Conservation (phyloP, 1,140 invertebrate genomes). For the Lucilia sericata region DNA sequence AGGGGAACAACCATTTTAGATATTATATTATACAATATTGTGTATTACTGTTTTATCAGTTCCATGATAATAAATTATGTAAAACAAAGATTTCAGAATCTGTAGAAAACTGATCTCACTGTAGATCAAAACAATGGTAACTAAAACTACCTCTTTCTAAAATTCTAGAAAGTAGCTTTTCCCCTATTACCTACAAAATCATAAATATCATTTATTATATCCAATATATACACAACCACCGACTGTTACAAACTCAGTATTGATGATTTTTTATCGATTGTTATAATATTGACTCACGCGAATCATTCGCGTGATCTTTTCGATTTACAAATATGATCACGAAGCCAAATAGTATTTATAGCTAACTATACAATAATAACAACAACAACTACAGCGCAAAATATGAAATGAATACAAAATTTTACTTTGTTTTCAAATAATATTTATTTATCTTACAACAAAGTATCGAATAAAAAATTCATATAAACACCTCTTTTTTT, state of each 20-base stretch:
- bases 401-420: background rate
- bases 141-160: no score
- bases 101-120: no score
- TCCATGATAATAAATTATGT: no score
- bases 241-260: background rate
- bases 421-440: slow-evolving; percentile 3
- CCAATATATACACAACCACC: background rate
- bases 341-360: slow-evolving; percentile 1
- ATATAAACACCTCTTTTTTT: background rate
- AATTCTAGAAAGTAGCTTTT: no score
- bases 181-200: no score
- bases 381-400: background rate
- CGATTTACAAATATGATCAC: slow-evolving; percentile 27
- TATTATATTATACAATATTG: no score
- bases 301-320: slow-evolving; percentile 29
- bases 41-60: no score
- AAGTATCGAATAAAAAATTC: background rate
- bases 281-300: slow-evolving; percentile 26
- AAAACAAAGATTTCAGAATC: no score
- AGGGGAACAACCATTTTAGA: no score
- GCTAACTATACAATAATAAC: no score
- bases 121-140: no score
- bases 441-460: background rate
- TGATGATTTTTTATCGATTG: slow-evolving; percentile 21
- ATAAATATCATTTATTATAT: background rate